Base-by-base conservation (phyloP, 2,797 vertebrate genomes). In the Melanitta fusca region DNA sequence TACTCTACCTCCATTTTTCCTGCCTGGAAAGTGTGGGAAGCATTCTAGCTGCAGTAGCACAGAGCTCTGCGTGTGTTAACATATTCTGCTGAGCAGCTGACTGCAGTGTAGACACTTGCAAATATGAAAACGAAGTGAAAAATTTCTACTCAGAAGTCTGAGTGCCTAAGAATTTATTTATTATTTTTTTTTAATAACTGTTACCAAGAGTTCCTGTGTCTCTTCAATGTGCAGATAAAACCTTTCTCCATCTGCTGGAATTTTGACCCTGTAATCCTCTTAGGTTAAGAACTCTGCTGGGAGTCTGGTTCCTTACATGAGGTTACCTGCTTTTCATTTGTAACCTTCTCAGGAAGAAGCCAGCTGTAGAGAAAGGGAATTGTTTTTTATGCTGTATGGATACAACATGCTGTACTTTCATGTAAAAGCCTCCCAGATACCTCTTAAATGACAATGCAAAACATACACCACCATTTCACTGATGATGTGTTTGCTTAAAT, bases 201-300 rank as follows among this genome's bases (percentile, higher is more conserved):
- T 84, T 61, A 21, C 57, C 75, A 72, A 80, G 80, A 80, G 70
- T 68, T 92, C 85, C 73, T 64, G 41, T 53, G 22, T 88, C 78
- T 80, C 79, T 85, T 70, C 72, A 70, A 74, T 61, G 80, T 81
- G 70, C 82, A 73, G 80, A 95, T 91, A 61, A 95, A 83, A 70
- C 83, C 64, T 71, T 88, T 93, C 70, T 90, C 56, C 78, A 69
- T 91, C 60, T 82, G 83, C 75, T 96, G 79, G 89, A 93, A 89
- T 94, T 93, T 93, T 93, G 88, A 93, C 91, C 93, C 74, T 53
- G 36, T 95, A 92, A 96, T 97, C 93, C 81, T 93, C 85, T 96
- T 94, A 96, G 85, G 64, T 70, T 24, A 71, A 71, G 91, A 38
- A 62, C 53, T 93, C 69, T 91, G 87, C 49, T 90, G 79, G 41